Evolutionary conservation across 2,888 invertebrate genomes (phyloP).

Genomic region (Argyresthia albistria): DNA sequence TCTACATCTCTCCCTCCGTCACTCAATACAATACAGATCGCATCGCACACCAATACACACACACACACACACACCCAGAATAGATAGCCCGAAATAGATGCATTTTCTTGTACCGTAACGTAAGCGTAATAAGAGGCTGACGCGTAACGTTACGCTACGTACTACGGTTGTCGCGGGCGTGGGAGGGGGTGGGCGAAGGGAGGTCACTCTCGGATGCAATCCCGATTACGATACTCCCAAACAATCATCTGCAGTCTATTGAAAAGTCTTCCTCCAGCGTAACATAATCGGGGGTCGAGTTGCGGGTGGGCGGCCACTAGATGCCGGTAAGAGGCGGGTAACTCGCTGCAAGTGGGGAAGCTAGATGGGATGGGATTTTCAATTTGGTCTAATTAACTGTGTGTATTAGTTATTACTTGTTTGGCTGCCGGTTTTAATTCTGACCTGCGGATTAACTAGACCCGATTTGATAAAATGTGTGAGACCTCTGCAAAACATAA

Average conservation of each 20-base stretch:
- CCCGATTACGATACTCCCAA: neutral
- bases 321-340: slow-evolving; percentile 51
- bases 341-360: slow-evolving; percentile 29
- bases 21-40: neutral
- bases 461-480: too few species aligned
- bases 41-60: neutral
- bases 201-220: slow-evolving; percentile 4
- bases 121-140: slow-evolving; percentile 8
- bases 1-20: neutral
- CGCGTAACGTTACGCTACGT: slow-evolving; percentile 23
- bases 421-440: too few species aligned
- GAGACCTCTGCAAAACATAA: too few species aligned
- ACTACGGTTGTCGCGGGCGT: slow-evolving; percentile 26
- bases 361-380: neutral
- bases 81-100: neutral
- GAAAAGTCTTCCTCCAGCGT: too few species aligned
- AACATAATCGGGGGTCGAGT: too few species aligned
- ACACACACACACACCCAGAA: neutral
- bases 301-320: slow-evolving; percentile 28
- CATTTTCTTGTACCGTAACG: too few species aligned
- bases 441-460: too few species aligned
- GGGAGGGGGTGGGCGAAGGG: slow-evolving; percentile 10
- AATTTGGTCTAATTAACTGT: too few species aligned
- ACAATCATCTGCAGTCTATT: too few species aligned
- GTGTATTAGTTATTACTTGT: too few species aligned